Evolutionary conservation across 2,888 invertebrate species (phyloP), one percentile per base, ranked within the genome.

Genomic region (Hemithea aestivaria): DNA sequence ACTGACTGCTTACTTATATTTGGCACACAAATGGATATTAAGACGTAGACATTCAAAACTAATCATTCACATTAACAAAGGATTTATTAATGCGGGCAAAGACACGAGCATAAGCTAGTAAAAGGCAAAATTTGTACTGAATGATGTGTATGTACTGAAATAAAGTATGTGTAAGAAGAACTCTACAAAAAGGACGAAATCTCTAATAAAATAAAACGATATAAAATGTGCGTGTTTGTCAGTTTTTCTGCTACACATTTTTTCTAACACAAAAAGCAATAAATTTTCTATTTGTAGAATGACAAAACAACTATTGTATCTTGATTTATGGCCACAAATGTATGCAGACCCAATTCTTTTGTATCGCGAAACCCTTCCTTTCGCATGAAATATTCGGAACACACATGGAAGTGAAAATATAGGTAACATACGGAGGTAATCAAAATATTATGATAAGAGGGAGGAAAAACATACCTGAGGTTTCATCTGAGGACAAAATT

Each of bases 251-350:
- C 37, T 41, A 22, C 35, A 22, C 44, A 8, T 40, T 45, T 41
- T 35, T 35, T 29, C 37, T 38, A 25, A 42, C 37, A 41, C 34
- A 7, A 23, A 40, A 36, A 42, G 45, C 40, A 28, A 56, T 57
- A 58, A 48, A 57, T 60, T 51, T 52, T 42, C 40, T 51, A 57
- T 57, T 55, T 54, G 47, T 49, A 36, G 40, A 27, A 26, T 36
- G 44, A 35, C 56, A 48, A 54, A 53, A 57, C 43, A 40, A 49
- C 40, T 40, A 48, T 45, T 50, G 51, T 47, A 40, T 33, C 24
- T 24, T 52, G 52, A 60, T 57, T 56, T 58, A 58, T 56, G 26
- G 35, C 26, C 30, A 23, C 40, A 44, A 45, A 41, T 35, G 24
- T 41, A 42, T 40, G 45, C 37, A 45, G 33, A 38, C 34, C 45